Base-by-base conservation (phyloP, 2,113 vertebrate genomes). In the Ciconia maguari region DNA sequence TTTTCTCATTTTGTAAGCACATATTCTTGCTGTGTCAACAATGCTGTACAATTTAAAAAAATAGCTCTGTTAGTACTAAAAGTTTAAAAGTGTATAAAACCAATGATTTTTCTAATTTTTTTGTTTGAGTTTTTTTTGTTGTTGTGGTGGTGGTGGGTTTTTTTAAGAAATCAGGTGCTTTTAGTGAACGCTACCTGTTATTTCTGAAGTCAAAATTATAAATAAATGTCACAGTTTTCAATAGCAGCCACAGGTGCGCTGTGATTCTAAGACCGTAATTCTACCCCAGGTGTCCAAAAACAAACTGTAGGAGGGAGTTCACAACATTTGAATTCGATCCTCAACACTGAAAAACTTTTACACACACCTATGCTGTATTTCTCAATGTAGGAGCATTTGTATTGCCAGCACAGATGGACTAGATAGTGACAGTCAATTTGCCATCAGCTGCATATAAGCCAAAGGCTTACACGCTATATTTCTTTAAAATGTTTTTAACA, bases 401-500 rank as follows among this genome's bases (percentile, higher is more conserved):
- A 19, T 6, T 24, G 13, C 86, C 71, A 75, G 57, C 70, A 74
- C 42, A 71, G 25, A n/a, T 3, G 3, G 51, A 62, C 38, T 13
- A 18, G 26, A 26, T 0, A 6, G 75, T 24, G 41, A 58, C 42
- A 79, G 36, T 8, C 54, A 71, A 58, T 64, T 58, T 91, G 29
- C 68, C 32, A 60, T 11, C 42, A 92, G 52, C 48, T 65, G 30
- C 46, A 9, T 5, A 20, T 6, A 27, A 89, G 51, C 72, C 79
- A 54, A 65, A 83, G 76, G 29, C 61, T 81, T 55, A 18, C 51
- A 65, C 0, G 2, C 21, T 57, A 0, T 44, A n/a, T 82, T 72
- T 64, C 86, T 80, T 88, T 85, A 46, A 92, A 82, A 66, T 51
- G 10, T 84, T 95, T 93, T 72, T 89, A 72, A 41, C 65, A 75